Conservation (phyloP, 2,113 vertebrate genomes). For the Dicaeum eximium region DNA sequence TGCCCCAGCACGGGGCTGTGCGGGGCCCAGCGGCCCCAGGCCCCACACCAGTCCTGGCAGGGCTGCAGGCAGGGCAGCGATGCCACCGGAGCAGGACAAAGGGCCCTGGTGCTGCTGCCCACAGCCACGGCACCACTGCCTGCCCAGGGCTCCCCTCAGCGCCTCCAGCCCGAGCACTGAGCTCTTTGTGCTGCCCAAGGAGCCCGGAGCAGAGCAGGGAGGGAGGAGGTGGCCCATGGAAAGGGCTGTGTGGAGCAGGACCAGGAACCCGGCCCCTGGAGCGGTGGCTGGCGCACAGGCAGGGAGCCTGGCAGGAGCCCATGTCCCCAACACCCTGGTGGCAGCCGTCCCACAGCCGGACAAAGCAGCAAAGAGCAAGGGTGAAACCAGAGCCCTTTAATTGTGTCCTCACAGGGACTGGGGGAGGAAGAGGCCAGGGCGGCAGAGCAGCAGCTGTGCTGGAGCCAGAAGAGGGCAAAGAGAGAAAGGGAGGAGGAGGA, state of each 20-base stretch:
- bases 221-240: background rate
- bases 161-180: background rate
- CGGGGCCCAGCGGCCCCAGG: fast-evolving
- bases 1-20: fast-evolving
- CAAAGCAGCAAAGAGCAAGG: slow-evolving; percentile 31
- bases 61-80: background rate
- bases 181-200: background rate
- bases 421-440: background rate
- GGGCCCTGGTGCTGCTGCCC: background rate
- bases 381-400: slow-evolving; percentile 60
- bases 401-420: background rate
- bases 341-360: background rate
- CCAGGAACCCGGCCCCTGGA: fast-evolving
- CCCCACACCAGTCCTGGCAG: fast-evolving
- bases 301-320: background rate
- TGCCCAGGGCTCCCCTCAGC: background rate
- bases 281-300: background rate
- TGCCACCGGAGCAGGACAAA: too few species aligned
- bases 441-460: background rate
- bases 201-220: background rate
- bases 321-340: background rate
- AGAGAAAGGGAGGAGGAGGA: background rate
- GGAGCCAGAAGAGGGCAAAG: background rate
- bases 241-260: background rate
- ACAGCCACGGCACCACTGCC: background rate